These are phyloP conservation scores for Laupala kohalensis DNA, from an alignment of 1,140 invertebrate species.

Conservation along the genomic window DNA sequence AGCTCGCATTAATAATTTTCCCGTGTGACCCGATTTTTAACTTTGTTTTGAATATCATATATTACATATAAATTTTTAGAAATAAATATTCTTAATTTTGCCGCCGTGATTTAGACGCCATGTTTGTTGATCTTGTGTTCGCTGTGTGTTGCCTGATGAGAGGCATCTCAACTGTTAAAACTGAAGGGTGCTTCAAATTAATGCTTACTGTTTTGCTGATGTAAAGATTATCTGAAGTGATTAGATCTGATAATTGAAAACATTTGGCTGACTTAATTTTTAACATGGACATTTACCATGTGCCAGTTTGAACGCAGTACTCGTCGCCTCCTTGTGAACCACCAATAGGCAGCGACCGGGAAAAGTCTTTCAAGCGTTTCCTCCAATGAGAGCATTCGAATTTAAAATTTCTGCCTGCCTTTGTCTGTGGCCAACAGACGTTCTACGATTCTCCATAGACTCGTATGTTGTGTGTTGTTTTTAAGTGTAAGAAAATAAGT, in stretches of 20 bases:
- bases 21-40: too few relatives aligned
- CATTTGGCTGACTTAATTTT: neutral
- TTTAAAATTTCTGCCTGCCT: conserved; percentile 11
- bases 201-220: too few relatives aligned
- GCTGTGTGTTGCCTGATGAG: neutral
- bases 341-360: conserved; percentile 9
- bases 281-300: conserved; percentile 1
- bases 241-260: neutral
- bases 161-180: too few relatives aligned
- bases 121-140: neutral
- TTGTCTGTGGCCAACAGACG: conserved; percentile 11
- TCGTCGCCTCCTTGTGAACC: neutral
- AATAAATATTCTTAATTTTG: neutral
- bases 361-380: neutral
- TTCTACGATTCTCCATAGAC: conserved; percentile 7
- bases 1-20: neutral
- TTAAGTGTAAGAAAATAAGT: conserved; percentile 1
- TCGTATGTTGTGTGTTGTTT: conserved; percentile 6
- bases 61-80: too few relatives aligned
- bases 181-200: too few relatives aligned
- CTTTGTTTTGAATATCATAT: too few relatives aligned
- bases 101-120: neutral
- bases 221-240: neutral
- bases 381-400: conserved; percentile 8
- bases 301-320: conserved; percentile 7